Conservation (phyloP, 2,888 invertebrate genomes). For the Reticulitermes lucifugus region DNA sequence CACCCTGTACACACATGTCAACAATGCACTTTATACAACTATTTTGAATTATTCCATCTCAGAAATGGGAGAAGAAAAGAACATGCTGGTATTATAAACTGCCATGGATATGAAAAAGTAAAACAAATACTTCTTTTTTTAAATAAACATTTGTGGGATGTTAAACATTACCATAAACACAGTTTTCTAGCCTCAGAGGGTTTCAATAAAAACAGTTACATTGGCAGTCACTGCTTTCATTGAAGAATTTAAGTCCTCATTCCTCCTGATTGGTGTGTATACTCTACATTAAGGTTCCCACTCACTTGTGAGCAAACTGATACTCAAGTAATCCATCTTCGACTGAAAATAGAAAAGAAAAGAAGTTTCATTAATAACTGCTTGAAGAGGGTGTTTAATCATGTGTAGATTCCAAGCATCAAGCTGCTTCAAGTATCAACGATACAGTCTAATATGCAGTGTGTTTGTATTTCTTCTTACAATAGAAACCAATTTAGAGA, state of each 20-base stretch:
- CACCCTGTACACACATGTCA: too few relatives aligned
- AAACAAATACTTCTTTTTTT: background rate
- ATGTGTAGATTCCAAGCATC: too few relatives aligned
- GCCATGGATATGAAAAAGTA: background rate
- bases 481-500: too few relatives aligned
- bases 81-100: background rate
- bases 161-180: background rate
- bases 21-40: too few relatives aligned
- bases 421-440: too few relatives aligned
- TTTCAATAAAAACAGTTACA: background rate
- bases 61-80: too few relatives aligned
- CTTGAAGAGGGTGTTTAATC: too few relatives aligned
- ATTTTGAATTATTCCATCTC: too few relatives aligned
- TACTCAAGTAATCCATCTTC: conserved; percentile 26
- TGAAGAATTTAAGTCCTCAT: background rate
- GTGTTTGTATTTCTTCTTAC: too few relatives aligned
- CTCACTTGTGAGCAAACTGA: conserved; percentile 16
- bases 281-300: background rate
- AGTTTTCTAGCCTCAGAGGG: background rate
- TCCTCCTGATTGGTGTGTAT: background rate
- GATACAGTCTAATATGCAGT: too few relatives aligned
- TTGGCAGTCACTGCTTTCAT: background rate
- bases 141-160: background rate
- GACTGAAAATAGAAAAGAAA: background rate
- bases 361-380: background rate